These are phyloP conservation scores for Penaeus vannamei DNA, from an alignment of 1,140 invertebrate genomes.

Conservation along the genomic window DNA sequence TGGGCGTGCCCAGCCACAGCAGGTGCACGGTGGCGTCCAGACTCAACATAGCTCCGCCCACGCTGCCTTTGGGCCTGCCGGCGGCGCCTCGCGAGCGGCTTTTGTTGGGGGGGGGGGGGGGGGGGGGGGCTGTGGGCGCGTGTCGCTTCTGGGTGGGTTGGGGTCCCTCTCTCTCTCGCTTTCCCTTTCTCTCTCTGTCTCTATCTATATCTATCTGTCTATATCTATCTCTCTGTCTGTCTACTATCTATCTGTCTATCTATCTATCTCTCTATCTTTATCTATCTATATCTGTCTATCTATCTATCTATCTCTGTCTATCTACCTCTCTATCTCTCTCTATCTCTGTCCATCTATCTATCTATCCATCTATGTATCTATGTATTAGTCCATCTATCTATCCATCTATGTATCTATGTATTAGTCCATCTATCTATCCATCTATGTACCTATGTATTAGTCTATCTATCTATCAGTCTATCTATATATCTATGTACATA, in stretches of 20 bases:
- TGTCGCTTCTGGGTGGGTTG: not conserved
- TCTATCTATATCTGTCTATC: no score
- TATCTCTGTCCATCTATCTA: no score
- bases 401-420: no score
- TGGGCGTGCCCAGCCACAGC: slow-evolving; percentile 47
- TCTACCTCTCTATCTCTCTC: no score
- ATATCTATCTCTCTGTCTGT: not conserved
- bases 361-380: no score
- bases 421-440: no score
- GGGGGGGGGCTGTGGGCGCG: not conserved
- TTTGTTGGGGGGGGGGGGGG: no score
- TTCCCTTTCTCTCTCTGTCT: not conserved
- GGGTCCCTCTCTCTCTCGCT: not conserved
- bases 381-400: no score
- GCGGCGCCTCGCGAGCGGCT: not conserved
- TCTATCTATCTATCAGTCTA: no score
- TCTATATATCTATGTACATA: no score
- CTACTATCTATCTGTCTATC: not conserved
- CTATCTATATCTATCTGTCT: not conserved
- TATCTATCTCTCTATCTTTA: not conserved
- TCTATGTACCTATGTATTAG: no score
- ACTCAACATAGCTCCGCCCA: slow-evolving; percentile 12
- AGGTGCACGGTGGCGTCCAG: slow-evolving; percentile 31
- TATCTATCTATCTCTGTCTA: no score
- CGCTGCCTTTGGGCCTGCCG: not conserved